Base-by-base conservation (phyloP, 2,113 vertebrate species). In the Paedocypris sp. region DNA sequence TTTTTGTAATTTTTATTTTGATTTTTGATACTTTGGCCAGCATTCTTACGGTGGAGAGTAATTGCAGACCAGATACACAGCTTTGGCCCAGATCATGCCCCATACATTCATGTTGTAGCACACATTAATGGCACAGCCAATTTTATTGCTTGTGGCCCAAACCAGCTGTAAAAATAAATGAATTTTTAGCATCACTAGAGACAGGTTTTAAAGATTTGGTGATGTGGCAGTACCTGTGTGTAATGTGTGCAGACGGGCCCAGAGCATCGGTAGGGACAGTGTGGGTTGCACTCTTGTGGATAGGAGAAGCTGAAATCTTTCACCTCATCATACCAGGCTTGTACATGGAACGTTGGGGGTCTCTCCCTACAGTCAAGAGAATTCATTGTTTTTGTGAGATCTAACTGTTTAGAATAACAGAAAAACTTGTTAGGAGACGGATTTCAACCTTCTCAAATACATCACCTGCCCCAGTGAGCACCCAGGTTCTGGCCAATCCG, bases 71-170 rank as follows among this genome's bases (percentile, higher is more conserved):
- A 99, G 80, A 66, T 97, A 99, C 45, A 99, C 82, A 0, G 93
- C 95, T 82, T 96, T 94, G 51, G 91, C 83, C 94, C 93, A 99
- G 70, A 97, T 93, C 84, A 98, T 95, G 2, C 95, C 94, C 95
- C 95, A 99, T 60, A 98, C 90, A 53, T 99, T 99, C 95, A 99
- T 97, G 77, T 97, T 97, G 79, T 96, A 91, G 62, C 95, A 99
- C 63, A 98, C 82, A 46, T 96, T 97, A 78, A 98, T 90, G 64
- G 95, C 93, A 80, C 95, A 98, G 48, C 95, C 95, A 2, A 99
- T 91, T 60, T 91, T 89, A 76, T 83, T 97, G 68, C 90, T 97
- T 4, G 93, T 98, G 38, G 93, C 95, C 95, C 95, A 99, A 42
- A 99, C 95, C 75, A 99, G 82, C 95, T 99, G 64, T 1, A 72